Percentiles rank a stretch among this genome's conserved stretches.
These are phyloP conservation scores for Bombus impatiens DNA, from an alignment of 1,140 invertebrate species.

Conservation along the genomic window DNA sequence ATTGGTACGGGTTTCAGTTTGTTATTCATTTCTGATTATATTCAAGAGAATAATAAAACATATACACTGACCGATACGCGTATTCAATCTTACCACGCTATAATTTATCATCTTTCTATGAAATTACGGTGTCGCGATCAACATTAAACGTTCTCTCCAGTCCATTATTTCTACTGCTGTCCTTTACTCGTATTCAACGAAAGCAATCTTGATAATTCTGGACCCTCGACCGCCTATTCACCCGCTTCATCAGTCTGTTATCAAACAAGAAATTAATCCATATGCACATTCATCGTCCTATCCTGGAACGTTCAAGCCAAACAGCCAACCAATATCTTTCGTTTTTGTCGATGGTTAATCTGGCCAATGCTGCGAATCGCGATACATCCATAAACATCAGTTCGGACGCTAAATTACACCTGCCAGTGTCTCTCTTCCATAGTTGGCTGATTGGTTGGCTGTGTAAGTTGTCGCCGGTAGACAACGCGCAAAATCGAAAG, in stretches of 20 bases:
- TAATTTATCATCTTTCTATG: background rate
- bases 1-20: background rate
- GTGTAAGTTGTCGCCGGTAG: background rate
- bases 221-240: background rate
- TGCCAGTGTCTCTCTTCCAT: background rate
- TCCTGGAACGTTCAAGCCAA: background rate
- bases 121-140: background rate
- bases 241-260: constrained; percentile 16
- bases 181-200: background rate
- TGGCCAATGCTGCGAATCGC: background rate
- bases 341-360: constrained; percentile 4
- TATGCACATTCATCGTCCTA: background rate
- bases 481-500: constrained; percentile 43
- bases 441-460: constrained; percentile 23
- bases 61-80: background rate
- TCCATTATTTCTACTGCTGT: background rate
- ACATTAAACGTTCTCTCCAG: background rate
- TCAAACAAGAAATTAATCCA: constrained; percentile 36
- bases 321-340: background rate
- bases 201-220: background rate
- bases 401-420: background rate
- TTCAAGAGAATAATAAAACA: background rate
- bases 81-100: background rate
- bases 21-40: background rate
- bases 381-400: background rate